phyloP scores from a whole-genome alignment of 2,797 vertebrate species.

The Siniperca obscura region DNA sequence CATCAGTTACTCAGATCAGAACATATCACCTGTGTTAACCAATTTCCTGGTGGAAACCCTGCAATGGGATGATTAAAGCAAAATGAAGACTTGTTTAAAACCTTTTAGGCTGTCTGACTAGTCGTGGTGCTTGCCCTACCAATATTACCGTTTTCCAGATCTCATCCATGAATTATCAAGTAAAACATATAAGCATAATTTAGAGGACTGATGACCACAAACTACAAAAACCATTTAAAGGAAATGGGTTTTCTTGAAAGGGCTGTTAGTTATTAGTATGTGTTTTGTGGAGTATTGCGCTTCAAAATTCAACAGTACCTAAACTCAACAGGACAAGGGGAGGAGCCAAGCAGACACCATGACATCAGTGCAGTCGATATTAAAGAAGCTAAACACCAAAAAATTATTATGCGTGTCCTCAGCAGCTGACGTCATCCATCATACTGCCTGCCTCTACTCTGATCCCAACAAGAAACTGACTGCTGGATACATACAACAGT shows the following conservation, averaged over 20 bases:
- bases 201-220: neutral
- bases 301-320: neutral
- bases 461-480: slow-evolving; percentile 57
- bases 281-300: neutral
- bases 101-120: too few relatives aligned
- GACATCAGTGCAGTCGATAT: slow-evolving; percentile 16
- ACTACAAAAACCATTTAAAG: neutral
- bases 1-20: neutral
- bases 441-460: slow-evolving; percentile 33
- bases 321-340: neutral
- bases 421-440: slow-evolving; percentile 69
- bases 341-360: neutral
- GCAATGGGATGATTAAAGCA: neutral
- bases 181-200: neutral
- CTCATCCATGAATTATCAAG: neutral
- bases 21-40: neutral
- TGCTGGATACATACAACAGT: slow-evolving; percentile 47
- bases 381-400: slow-evolving; percentile 15
- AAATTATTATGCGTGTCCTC: slow-evolving; percentile 14
- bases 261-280: neutral
- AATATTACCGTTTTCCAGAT: neutral
- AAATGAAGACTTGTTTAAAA: neutral
- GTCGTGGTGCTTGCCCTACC: neutral
- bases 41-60: neutral
- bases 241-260: neutral